Evolutionary conservation across 2,113 vertebrate species (phyloP), one percentile per base, ranked within the genome.

Genomic region (Pterocles gutturalis): DNA sequence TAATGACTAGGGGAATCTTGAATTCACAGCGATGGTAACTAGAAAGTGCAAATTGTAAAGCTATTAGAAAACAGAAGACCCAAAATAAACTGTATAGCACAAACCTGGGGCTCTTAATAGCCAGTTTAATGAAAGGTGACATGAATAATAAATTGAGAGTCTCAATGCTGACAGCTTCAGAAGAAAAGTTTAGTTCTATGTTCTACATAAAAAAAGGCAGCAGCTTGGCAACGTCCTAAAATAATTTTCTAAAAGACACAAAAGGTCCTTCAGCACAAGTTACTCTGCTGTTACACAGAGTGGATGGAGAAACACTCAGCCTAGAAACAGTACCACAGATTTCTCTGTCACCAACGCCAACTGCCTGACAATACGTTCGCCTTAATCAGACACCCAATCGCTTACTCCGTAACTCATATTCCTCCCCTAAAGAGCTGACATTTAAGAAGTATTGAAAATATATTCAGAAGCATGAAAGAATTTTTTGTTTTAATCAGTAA

Each of bases 11-110:
- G 11, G 99, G 99, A 97, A 99, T 99, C 98, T 99, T 99, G 98
- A 99, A 99, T 98, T 99, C 99, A 98, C 99, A 99, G 77, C 99
- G 99, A 98, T 99, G 99, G 91, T 99, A 99, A 98, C 99, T 99
- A 96, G n/a, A 97, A 89, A 97, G 69, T 70, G 65, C 49, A 96
- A 97, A 96, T 83, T 1, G 0, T 17, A 91, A 87, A 91, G 83
- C 57, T 79, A 66, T 96, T 83, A 97, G 81, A 62, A 60, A 93
- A 83, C n/a, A 93, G 41, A 82, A 76, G 81, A 69, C 31, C 31
- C 41, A 76, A 72, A 28, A 89, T 10, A 70, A 92, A 95, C n/a
- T 17, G 79, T 66, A n/a, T 2, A 55, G 48, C 18, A 93, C n/a
- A 51, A 20, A 55, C 28, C 57, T 8, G 14, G 28, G 65, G 28